Conservation (phyloP, 2,113 vertebrate species). For the Mesembrinibis cayennensis region DNA sequence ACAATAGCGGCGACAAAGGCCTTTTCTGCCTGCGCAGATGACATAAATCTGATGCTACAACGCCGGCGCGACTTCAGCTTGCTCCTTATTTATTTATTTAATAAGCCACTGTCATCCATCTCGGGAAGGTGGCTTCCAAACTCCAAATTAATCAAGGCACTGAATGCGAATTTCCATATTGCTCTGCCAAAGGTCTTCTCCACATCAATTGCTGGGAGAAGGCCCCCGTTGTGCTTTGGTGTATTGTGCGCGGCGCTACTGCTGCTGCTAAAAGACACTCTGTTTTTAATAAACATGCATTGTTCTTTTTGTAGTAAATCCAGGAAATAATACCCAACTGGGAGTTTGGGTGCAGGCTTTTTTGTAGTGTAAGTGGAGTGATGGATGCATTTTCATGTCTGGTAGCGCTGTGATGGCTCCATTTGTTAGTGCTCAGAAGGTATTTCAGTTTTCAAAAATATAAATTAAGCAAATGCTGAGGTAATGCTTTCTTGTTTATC, state of each 20-base stretch:
- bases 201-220: slow-evolving; percentile 66
- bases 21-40: slow-evolving; percentile 59
- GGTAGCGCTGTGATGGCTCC: neutral
- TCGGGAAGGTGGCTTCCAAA: slow-evolving; percentile 67
- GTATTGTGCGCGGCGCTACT: slow-evolving; percentile 36
- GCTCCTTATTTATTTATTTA: slow-evolving; percentile 69
- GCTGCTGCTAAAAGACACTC: slow-evolving; percentile 69
- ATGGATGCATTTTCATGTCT: slow-evolving; percentile 40
- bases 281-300: slow-evolving; percentile 71
- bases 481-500: neutral
- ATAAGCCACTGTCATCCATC: slow-evolving; percentile 70
- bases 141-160: slow-evolving; percentile 70
- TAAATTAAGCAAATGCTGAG: neutral
- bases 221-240: slow-evolving; percentile 68
- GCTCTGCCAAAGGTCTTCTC: slow-evolving; percentile 70
- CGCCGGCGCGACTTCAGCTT: slow-evolving; percentile 42
- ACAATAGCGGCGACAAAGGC: slow-evolving; percentile 65
- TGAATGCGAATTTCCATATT: slow-evolving; percentile 69
- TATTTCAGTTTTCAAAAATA: slow-evolving; percentile 7
- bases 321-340: slow-evolving; percentile 63
- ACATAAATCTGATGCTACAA: slow-evolving; percentile 70
- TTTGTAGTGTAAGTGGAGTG: neutral
- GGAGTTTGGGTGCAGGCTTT: slow-evolving; percentile 57
- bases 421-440: slow-evolving; percentile 12
- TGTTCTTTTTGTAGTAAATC: slow-evolving; percentile 71